phyloP scores from a whole-genome alignment of 2,113 vertebrate genomes.

The Oncorhynchus kisutch region DNA sequence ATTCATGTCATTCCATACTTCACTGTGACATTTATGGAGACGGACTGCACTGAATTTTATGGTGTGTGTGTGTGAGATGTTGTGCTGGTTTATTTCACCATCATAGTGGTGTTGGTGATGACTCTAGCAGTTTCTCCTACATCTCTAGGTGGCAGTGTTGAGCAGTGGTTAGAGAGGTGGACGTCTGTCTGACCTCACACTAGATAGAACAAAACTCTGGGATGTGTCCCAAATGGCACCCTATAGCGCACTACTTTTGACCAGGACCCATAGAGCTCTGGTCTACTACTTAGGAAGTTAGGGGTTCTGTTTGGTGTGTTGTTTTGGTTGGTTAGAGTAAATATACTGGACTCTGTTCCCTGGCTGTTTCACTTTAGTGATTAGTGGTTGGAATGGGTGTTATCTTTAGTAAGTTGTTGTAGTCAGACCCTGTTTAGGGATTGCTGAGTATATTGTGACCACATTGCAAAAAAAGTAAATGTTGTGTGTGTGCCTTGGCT shows the following conservation, averaged over 20 bases:
- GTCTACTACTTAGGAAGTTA: no score
- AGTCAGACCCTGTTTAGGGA: background rate
- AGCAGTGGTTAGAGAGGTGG: constrained; percentile 10
- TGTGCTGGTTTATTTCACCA: background rate
- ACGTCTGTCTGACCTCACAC: background rate
- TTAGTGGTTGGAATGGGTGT: background rate
- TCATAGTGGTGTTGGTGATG: constrained; percentile 7
- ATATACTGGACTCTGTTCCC: background rate
- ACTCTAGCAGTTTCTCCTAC: background rate
- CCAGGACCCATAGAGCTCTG: no score
- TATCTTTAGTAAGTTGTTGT: background rate
- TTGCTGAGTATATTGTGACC: background rate
- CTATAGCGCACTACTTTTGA: background rate
- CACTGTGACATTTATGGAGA: constrained; percentile 61
- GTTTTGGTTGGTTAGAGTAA: background rate
- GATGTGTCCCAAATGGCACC: background rate
- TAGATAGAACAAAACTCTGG: background rate
- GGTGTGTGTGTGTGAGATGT: constrained; percentile 20
- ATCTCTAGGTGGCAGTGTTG: constrained; percentile 17
- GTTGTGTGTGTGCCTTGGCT: background rate
- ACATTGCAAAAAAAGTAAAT: background rate
- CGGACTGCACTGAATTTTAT: constrained; percentile 46
- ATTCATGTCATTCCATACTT: constrained; percentile 72
- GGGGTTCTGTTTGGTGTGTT: background rate
- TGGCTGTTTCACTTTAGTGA: background rate